phyloP scores from a whole-genome alignment of 2,797 vertebrate genomes.

The Chromis chromis region DNA sequence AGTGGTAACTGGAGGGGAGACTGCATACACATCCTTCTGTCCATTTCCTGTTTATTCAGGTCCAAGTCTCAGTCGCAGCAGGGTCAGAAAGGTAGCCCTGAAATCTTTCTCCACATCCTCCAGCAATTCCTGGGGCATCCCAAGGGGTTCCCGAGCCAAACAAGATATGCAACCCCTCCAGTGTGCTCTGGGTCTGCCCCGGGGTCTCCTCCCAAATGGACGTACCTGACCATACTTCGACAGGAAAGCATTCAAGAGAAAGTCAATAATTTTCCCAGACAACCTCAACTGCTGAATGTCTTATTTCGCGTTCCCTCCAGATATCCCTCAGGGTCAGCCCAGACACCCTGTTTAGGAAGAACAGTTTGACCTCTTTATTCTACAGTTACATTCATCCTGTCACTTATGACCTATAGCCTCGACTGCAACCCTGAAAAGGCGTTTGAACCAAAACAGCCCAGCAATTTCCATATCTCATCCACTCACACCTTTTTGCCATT shows the following conservation, averaged over 20 bases:
- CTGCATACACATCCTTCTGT: slow-evolving; percentile 10
- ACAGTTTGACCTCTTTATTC: slow-evolving; percentile 25
- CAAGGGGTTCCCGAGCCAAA: slow-evolving; percentile 31
- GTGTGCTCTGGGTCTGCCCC: slow-evolving; percentile 29
- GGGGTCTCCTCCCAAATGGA: slow-evolving; percentile 42
- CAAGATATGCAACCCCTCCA: slow-evolving; percentile 38
- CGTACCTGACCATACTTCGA: neutral
- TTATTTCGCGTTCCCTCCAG: neutral
- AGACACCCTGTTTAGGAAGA: neutral
- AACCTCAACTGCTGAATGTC: slow-evolving; percentile 17
- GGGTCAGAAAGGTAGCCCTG: neutral
- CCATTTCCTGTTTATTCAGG: slow-evolving; percentile 23
- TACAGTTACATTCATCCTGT: neutral
- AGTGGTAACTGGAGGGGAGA: slow-evolving; percentile 1
- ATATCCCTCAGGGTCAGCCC: neutral
- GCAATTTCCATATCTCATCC: slow-evolving; percentile 1
- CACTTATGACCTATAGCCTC: neutral
- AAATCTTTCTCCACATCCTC: slow-evolving; percentile 28
- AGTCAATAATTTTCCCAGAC: slow-evolving; percentile 28
- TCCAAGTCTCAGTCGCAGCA: slow-evolving; percentile 12
- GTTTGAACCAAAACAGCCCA: slow-evolving; percentile 11
- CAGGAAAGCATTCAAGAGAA: slow-evolving; percentile 21
- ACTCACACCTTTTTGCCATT: neutral
- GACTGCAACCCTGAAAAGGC: neutral
- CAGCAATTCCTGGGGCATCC: slow-evolving; percentile 27